Evolutionary conservation across 2,113 vertebrate species (phyloP).

Genomic region (Hirundichthys speculiger): DNA sequence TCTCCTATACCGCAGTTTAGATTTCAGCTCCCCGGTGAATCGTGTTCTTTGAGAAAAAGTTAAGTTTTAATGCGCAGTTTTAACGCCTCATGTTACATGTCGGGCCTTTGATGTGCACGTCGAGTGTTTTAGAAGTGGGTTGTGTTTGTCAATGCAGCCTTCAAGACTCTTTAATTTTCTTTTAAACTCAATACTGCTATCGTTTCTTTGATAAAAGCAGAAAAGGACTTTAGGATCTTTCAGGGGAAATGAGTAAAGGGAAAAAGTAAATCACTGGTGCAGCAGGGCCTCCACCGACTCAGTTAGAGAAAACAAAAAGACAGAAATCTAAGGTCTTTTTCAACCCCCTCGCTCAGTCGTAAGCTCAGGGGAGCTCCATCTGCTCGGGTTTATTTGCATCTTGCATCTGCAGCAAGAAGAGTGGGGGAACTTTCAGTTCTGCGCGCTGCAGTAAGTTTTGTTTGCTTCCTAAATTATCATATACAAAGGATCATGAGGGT

Average conservation of each 20-base stretch:
- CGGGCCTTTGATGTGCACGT: neutral
- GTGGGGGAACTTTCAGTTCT: slow-evolving; percentile 14
- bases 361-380: neutral
- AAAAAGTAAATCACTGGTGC: slow-evolving; percentile 16
- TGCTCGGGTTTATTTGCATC: neutral
- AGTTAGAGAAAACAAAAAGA: neutral
- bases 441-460: slow-evolving; percentile 18
- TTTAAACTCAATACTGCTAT: slow-evolving; percentile 16
- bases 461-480: slow-evolving; percentile 30
- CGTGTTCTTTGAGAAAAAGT: slow-evolving; percentile 1
- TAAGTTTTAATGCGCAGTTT: slow-evolving; percentile 2
- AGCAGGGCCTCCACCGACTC: neutral
- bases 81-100: slow-evolving; percentile 8
- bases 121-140: slow-evolving; percentile 9
- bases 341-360: neutral
- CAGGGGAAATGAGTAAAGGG: slow-evolving; percentile 5
- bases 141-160: slow-evolving; percentile 12
- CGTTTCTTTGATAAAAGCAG: neutral
- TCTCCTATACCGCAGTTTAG: neutral
- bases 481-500: slow-evolving; percentile 22
- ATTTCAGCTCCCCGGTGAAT: slow-evolving; percentile 1
- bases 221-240: slow-evolving; percentile 17
- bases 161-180: slow-evolving; percentile 12
- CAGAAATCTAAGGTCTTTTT: neutral
- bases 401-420: neutral